Evolutionary conservation across 2,888 invertebrate genomes (phyloP), one percentile per base, ranked within the genome.

Genomic region (Zygaena filipendulae): DNA sequence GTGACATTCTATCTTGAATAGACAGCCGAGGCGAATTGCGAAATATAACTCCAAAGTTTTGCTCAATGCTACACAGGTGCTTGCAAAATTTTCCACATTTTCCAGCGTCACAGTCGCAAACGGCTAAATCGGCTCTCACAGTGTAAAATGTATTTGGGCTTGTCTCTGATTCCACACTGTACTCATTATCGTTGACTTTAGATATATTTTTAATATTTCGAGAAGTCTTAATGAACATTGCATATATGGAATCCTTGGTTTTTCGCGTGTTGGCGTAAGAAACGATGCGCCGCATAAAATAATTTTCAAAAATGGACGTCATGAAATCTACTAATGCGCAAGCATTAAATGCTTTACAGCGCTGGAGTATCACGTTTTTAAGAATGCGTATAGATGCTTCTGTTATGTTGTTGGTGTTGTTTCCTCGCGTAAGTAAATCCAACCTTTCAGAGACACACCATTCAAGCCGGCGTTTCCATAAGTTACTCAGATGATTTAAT

Each of bases 311-410:
- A 32, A 28, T 39, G 32, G 23, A 23, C 8, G 38, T 31, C 13
- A 36, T 23, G 37, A 33, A 36, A 20, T 32, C 30, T 2, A 36
- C 27, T 25, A 32, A 25, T 27, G 30, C 40, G 33, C 36, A 38
- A 21, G 29, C 25, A 32, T 45, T 40, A 27, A 45, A 45, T 7
- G 32, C 40, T 36, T 44, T 43, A 26, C 33, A 35, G 32, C 38
- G 29, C 40, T 36, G 33, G 36, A 42, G 26, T n/a, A n/a, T n/a
- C n/a, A n/a, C n/a, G n/a, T n/a, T n/a, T n/a, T n/a, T n/a, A n/a
- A 43, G 35, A 23, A 45, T 36, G 26, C 35, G 13, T 25, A 44
- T 43, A 9, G 42, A 40, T 14, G 40, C 38, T 26, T 40, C 44
- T 4, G 33, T 38, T 27, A 32, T 33, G 29, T 40, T 38, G 29